phyloP scores from a whole-genome alignment of 2,888 invertebrate species.

The Leucoptera coffeella region DNA sequence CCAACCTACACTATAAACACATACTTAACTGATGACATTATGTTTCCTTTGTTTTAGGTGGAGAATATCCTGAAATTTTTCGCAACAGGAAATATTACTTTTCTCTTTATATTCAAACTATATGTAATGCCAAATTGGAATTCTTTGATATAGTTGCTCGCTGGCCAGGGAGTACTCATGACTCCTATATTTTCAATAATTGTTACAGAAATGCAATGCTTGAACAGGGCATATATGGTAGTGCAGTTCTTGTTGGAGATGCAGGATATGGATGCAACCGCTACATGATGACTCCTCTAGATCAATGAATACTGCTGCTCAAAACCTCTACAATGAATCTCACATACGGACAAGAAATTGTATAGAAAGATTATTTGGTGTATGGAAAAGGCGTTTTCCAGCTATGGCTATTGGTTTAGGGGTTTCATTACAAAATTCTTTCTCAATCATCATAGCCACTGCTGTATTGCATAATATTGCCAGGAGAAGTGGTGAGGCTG shows the following conservation, averaged over 20 bases:
- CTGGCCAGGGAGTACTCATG: conserved; percentile 9
- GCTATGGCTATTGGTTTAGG: conserved; percentile 4
- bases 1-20: background rate
- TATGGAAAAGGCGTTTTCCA: conserved; percentile 6
- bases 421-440: conserved; percentile 1
- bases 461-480: conserved; percentile 5
- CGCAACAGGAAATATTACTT: conserved; percentile 9
- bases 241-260: conserved; percentile 2
- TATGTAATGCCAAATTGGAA: conserved; percentile 8
- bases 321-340: conserved; percentile 4
- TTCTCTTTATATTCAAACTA: conserved; percentile 9
- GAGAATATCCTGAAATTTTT: conserved; percentile 8
- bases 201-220: conserved; percentile 1
- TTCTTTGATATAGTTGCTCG: conserved; percentile 8
- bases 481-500: conserved; percentile 3
- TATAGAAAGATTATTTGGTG: conserved; percentile 5
- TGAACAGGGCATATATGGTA: conserved; percentile 1
- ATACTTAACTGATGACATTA: background rate
- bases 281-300: conserved; percentile 1
- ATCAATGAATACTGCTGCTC: conserved; percentile 2
- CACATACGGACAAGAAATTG: conserved; percentile 4
- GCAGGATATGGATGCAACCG: conserved; percentile 1
- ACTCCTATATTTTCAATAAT: conserved; percentile 4
- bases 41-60: conserved; percentile 5
- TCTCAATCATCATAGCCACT: conserved; percentile 4